These are phyloP conservation scores for Nicator chloris DNA, from an alignment of 2,113 vertebrate species.

Conservation along the genomic window DNA sequence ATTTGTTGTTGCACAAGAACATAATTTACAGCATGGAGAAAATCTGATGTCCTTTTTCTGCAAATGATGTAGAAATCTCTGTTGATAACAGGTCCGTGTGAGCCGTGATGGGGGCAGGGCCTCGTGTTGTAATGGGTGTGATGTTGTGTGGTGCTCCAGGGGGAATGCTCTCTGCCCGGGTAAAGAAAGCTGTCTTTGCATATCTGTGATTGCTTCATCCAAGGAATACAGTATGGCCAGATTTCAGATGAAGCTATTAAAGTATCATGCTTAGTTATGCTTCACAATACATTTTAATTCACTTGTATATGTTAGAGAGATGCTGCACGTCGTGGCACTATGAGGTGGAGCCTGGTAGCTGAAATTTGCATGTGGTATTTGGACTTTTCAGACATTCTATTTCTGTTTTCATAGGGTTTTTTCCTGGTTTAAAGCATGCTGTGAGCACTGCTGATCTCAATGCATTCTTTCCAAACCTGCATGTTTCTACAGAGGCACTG, in stretches of 20 bases:
- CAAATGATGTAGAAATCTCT: background rate
- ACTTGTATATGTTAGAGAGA: background rate
- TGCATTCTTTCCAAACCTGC: background rate
- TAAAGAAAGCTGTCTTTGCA: background rate
- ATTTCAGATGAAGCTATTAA: background rate
- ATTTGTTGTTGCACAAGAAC: background rate
- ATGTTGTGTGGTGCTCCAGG: background rate
- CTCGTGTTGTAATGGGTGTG: rapidly evolving
- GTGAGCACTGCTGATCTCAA: background rate
- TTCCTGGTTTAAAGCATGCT: background rate
- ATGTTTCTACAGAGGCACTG: background rate
- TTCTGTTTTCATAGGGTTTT: background rate
- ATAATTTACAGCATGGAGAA: background rate
- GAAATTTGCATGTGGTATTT: background rate
- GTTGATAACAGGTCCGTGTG: rapidly evolving
- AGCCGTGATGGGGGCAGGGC: background rate
- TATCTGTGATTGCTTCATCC: background rate
- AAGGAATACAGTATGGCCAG: background rate
- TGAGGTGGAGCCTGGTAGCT: background rate
- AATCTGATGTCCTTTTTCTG: background rate
- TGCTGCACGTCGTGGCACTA: background rate
- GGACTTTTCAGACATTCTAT: background rate
- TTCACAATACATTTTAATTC: background rate
- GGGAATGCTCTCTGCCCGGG: background rate
- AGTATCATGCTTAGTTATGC: background rate